Evolutionary conservation across 2,113 vertebrate genomes (phyloP).

Genomic region (Felis chaus): DNA sequence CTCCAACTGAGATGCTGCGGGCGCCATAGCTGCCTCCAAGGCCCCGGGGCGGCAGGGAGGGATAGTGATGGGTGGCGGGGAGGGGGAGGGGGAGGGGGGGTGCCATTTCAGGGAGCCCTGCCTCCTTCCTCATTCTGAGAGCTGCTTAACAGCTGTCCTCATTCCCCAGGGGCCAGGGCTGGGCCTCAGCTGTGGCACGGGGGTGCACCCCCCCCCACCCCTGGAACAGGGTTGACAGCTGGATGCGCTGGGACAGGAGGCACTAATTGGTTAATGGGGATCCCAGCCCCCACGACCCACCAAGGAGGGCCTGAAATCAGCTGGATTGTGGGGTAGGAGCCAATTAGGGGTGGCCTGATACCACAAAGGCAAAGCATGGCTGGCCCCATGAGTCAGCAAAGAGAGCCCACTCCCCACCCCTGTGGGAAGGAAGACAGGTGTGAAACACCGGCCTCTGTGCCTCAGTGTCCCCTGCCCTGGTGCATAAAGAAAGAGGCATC

Average conservation of each 20-base stretch:
- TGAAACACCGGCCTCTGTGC: fast-evolving
- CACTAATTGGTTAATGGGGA: constrained; percentile 66
- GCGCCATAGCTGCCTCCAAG: neutral
- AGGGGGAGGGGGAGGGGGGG: neutral
- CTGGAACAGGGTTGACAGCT: constrained; percentile 28
- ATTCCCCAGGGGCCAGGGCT: neutral
- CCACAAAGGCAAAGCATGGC: neutral
- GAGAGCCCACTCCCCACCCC: neutral
- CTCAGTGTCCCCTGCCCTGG: neutral
- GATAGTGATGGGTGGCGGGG: neutral
- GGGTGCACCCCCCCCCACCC: neutral
- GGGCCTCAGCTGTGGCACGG: constrained; percentile 67
- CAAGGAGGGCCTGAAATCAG: constrained; percentile 13
- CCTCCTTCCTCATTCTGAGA: constrained; percentile 59
- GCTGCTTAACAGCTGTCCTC: constrained; percentile 60
- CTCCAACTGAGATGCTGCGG: neutral
- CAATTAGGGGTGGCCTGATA: constrained; percentile 10
- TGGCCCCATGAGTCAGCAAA: fast-evolving
- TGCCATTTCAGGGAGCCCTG: constrained; percentile 17
- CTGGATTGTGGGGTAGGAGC: constrained; percentile 4
- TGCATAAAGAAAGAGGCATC: neutral
- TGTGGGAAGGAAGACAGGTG: neutral
- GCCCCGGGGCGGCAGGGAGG: constrained; percentile 27
- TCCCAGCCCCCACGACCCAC: neutral
- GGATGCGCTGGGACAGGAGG: neutral